A percentile compares a stretch with the other conserved stretches of the same genome.
Conservation (phyloP, 2,113 vertebrate genomes). For the Sinocyclocheilus grahami region DNA sequence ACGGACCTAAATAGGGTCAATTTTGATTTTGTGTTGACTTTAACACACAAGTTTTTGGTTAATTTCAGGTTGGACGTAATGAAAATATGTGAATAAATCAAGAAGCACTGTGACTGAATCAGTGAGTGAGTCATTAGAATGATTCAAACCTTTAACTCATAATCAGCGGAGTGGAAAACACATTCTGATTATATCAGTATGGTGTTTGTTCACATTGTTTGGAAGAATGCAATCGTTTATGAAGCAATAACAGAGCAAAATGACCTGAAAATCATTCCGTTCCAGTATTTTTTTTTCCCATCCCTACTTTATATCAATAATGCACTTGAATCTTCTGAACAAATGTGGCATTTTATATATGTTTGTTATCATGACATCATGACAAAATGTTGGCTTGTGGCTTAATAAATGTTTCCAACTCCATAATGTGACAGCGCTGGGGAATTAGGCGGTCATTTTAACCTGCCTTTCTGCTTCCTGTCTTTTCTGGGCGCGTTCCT, state of each 20-base stretch:
- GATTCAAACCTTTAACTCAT: neutral
- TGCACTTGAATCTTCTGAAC: neutral
- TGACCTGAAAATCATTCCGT: neutral
- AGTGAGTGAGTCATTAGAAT: neutral
- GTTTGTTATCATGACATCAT: neutral
- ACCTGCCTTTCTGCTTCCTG: slow-evolving; percentile 46
- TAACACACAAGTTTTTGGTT: neutral
- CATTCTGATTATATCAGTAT: neutral
- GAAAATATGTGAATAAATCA: neutral
- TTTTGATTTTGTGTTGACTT: neutral
- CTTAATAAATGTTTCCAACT: slow-evolving; percentile 15
- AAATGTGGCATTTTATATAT: neutral
- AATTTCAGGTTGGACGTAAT: neutral
- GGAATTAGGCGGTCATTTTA: neutral
- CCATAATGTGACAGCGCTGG: neutral
- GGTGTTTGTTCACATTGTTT: neutral
- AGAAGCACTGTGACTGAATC: neutral
- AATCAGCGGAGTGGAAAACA: neutral
- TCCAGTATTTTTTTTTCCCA: neutral
- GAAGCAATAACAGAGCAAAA: neutral
- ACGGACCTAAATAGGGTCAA: no score
- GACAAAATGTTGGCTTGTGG: neutral
- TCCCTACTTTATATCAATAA: neutral
- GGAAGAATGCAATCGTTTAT: neutral
- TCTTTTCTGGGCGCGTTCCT: slow-evolving; percentile 56